Evolutionary conservation across 2,797 vertebrate species (phyloP).

Genomic region (Pyrocephalus nanus): DNA sequence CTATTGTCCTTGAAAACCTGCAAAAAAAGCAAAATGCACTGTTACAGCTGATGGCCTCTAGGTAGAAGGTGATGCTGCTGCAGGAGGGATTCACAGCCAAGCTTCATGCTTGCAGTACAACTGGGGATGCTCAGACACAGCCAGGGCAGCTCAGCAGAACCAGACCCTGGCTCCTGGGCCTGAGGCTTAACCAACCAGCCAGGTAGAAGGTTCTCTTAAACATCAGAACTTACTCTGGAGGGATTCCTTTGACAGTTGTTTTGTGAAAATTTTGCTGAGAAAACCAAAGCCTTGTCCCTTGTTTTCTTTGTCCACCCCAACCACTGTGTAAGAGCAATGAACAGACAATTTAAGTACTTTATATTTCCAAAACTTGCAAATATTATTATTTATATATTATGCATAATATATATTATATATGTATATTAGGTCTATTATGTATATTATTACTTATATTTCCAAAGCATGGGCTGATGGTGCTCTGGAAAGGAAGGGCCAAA

Average conservation of each 20-base stretch:
- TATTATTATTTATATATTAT: too few species aligned
- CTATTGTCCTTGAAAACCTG: neutral
- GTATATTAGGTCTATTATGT: too few species aligned
- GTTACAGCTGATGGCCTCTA: neutral
- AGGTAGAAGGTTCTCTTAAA: neutral
- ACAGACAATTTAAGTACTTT: neutral
- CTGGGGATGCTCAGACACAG: neutral
- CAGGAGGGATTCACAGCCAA: too few species aligned
- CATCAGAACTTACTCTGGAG: neutral
- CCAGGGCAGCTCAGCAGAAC: too few species aligned
- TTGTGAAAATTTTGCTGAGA: neutral
- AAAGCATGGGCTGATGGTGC: neutral
- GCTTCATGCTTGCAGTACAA: accelerated
- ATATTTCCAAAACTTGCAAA: neutral
- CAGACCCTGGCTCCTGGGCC: neutral
- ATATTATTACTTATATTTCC: neutral
- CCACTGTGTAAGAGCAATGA: neutral
- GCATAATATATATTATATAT: too few species aligned
- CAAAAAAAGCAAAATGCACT: neutral
- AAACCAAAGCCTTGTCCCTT: neutral
- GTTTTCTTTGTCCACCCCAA: neutral
- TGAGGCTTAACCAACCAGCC: neutral
- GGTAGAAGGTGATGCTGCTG: neutral
- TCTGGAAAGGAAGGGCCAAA: neutral
- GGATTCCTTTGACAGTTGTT: neutral